phyloP scores from a whole-genome alignment of 2,888 invertebrate species.

The Nephrotoma guestfalica region DNA sequence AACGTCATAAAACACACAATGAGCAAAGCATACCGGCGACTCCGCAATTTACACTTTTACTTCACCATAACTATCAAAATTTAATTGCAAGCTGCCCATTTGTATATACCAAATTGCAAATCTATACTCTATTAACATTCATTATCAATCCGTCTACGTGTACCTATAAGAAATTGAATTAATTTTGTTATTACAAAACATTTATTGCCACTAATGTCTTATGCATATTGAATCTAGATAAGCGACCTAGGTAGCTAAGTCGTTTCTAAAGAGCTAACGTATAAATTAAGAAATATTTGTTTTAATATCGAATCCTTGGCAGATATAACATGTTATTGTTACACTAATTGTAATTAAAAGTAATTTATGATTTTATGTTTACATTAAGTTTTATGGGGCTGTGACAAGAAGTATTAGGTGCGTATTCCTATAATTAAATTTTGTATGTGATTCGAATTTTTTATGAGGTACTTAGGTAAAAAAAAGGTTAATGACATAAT shows the following conservation, averaged over 20 bases:
- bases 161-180: too few species aligned
- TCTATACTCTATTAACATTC: neutral
- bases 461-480: neutral
- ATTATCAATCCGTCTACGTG: neutral
- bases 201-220: neutral
- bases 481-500: neutral
- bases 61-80: neutral
- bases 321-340: neutral
- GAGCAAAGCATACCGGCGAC: too few species aligned
- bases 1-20: neutral
- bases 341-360: neutral
- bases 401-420: neutral
- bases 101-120: neutral
- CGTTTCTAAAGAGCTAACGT: neutral
- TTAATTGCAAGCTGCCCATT: neutral
- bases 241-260: neutral
- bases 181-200: neutral
- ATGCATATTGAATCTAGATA: neutral
- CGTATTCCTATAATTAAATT: neutral
- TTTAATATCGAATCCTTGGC: neutral
- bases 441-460: neutral
- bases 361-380: neutral
- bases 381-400: neutral
- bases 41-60: neutral
- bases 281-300: neutral